These are phyloP conservation scores for Drosophila bipectinata DNA, from an alignment of 1,140 invertebrate species.

Conservation along the genomic window DNA sequence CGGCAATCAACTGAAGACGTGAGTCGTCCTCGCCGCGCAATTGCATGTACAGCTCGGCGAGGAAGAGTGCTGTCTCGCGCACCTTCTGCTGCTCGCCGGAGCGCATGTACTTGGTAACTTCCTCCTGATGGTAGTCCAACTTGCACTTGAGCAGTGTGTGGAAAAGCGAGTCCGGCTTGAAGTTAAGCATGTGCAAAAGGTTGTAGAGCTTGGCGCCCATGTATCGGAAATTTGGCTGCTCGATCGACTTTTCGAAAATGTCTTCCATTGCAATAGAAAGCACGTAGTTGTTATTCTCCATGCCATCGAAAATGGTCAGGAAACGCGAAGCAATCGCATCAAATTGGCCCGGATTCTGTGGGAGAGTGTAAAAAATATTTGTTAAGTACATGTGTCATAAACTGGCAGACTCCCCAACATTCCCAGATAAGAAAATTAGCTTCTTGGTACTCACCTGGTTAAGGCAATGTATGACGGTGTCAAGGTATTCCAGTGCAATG, in stretches of 20 bases:
- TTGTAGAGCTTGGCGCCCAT: constrained; percentile 83
- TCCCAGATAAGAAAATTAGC: no score
- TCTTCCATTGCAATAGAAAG: constrained; percentile 82
- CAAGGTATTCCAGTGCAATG: constrained; percentile 77
- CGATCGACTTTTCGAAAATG: constrained; percentile 80
- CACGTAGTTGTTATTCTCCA: constrained; percentile 79
- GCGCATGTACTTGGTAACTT: constrained; percentile 72
- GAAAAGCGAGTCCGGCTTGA: constrained; percentile 74
- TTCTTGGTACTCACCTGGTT: constrained; percentile 53
- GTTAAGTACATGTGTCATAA: not conserved
- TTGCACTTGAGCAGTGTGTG: constrained; percentile 76
- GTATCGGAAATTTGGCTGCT: constrained; percentile 81
- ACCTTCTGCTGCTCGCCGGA: constrained; percentile 69
- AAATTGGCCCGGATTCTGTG: constrained; percentile 76
- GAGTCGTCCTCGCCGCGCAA: constrained; percentile 76
- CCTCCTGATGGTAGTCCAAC: constrained; percentile 74
- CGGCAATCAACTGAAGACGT: constrained; percentile 73
- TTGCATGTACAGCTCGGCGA: constrained; percentile 81
- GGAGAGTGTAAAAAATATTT: not conserved
- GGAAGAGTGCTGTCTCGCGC: constrained; percentile 75
- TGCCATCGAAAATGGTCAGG: constrained; percentile 77
- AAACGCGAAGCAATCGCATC: constrained; percentile 79
- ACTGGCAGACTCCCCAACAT: no score
- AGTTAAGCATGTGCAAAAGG: constrained; percentile 79
- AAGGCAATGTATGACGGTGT: constrained; percentile 78